phyloP scores from a whole-genome alignment of 1,140 invertebrate species.

The Drosophila quadrilineata region DNA sequence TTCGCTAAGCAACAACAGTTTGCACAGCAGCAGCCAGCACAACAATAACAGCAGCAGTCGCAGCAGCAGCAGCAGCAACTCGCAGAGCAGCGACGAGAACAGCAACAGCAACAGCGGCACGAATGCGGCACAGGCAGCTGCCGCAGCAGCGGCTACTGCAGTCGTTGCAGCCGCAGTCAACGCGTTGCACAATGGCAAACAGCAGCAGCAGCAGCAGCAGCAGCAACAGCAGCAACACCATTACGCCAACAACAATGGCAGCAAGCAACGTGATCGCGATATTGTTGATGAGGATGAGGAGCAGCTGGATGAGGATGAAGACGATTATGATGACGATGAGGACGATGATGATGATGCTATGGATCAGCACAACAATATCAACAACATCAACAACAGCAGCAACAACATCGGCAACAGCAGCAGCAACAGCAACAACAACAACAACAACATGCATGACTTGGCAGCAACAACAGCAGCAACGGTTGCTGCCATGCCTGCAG shows the following conservation, averaged over 20 bases:
- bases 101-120: constrained; percentile 29
- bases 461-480: constrained; percentile 6
- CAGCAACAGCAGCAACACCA: constrained; percentile 27
- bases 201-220: constrained; percentile 45
- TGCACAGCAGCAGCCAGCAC: constrained; percentile 17
- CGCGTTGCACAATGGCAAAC: constrained; percentile 62
- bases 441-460: constrained; percentile 30
- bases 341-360: constrained; percentile 55
- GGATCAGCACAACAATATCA: constrained; percentile 36
- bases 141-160: constrained; percentile 53
- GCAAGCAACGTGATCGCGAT: constrained; percentile 12
- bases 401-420: constrained; percentile 28
- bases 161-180: constrained; percentile 61
- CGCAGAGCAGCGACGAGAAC: constrained; percentile 52
- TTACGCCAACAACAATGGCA: constrained; percentile 24
- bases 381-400: constrained; percentile 26
- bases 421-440: constrained; percentile 29
- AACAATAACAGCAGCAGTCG: constrained; percentile 41
- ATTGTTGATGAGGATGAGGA: constrained; percentile 21
- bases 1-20: constrained; percentile 26
- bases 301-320: constrained; percentile 25
- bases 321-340: constrained; percentile 56
- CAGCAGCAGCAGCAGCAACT: constrained; percentile 50
- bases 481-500: constrained; percentile 20
- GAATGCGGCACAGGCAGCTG: constrained; percentile 35